Percentiles rank a stretch among this genome's conserved stretches.
Conservation (phyloP, 2,888 invertebrate genomes). For the Chrysina gloriosa region DNA sequence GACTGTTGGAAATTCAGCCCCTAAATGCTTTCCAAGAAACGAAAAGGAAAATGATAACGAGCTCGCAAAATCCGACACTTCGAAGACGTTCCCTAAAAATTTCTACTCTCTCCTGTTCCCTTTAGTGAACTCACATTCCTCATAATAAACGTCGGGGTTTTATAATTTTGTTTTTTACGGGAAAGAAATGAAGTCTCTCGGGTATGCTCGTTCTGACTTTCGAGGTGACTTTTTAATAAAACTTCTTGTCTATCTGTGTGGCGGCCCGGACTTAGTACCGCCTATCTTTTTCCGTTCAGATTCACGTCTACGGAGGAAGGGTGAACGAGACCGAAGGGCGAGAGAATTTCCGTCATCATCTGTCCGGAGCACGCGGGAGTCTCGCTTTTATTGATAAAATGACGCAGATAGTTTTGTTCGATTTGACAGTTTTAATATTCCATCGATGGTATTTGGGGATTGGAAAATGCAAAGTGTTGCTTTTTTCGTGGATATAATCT, state of each 20-base stretch:
- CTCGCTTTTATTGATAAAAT: conserved; percentile 31
- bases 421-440: conserved; percentile 39
- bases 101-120: no score
- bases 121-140: background rate
- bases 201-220: background rate
- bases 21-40: no score
- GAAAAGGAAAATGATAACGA: no score
- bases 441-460: conserved; percentile 18
- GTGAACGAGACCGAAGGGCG: background rate
- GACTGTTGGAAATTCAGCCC: no score
- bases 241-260: conserved; percentile 33
- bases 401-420: conserved; percentile 34
- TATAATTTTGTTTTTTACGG: conserved; percentile 23
- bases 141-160: conserved; percentile 35
- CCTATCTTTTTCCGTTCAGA: conserved; percentile 28
- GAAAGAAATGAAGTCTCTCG: conserved; percentile 21
- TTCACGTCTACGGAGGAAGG: background rate
- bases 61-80: no score
- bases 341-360: conserved; percentile 21
- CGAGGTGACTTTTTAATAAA: conserved; percentile 39
- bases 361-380: conserved; percentile 6
- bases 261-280: conserved; percentile 20
- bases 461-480: no score
- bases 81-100: no score
- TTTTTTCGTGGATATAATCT: no score